These are phyloP conservation scores for sheep (Ovis aries) DNA, from an alignment of 2,113 vertebrate genomes.

Conservation along the genomic window DNA sequence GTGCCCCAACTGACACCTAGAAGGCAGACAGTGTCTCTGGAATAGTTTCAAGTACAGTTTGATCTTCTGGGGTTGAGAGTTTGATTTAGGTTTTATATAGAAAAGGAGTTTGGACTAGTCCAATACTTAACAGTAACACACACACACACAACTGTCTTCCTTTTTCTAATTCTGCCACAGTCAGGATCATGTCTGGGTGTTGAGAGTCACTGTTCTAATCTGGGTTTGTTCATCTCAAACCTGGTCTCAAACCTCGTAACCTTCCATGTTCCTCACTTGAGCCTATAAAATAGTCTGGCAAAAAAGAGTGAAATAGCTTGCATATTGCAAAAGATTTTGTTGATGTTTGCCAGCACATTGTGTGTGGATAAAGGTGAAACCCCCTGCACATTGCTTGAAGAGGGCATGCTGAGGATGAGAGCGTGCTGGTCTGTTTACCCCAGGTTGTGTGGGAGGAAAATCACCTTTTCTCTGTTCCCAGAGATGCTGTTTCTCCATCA, in stretches of 20 bases:
- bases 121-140: not conserved
- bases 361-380: not conserved
- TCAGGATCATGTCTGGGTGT: not conserved
- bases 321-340: not conserved
- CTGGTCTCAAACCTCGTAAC: not conserved
- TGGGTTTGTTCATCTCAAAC: not conserved
- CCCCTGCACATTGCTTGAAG: not conserved
- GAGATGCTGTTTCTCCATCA: not conserved
- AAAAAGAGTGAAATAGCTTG: not conserved
- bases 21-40: not conserved
- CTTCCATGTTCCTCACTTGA: not conserved
- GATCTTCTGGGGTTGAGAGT: not conserved
- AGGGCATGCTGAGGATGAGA: not conserved
- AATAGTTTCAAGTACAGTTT: not conserved
- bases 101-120: not conserved
- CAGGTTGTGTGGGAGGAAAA: not conserved
- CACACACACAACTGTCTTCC: not conserved
- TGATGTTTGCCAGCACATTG: not conserved
- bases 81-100: not conserved
- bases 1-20: not conserved
- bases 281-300: not conserved
- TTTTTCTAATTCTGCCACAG: not conserved
- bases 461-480: not conserved
- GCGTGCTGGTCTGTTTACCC: fast-evolving
- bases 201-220: not conserved